phyloP scores from a whole-genome alignment of 2,113 vertebrate genomes.

The Entomyzon cyanotis region DNA sequence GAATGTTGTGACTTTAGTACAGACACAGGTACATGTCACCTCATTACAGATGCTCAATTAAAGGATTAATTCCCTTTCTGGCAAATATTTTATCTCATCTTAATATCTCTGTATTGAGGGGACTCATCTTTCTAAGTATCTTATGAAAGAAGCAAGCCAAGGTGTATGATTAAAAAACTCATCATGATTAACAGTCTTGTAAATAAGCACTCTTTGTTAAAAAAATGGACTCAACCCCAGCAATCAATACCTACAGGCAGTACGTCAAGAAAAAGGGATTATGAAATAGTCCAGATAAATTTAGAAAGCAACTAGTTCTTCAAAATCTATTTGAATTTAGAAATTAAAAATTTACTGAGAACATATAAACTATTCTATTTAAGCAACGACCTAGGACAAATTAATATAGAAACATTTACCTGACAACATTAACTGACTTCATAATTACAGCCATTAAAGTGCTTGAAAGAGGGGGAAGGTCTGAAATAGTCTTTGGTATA shows the following conservation, averaged over 20 bases:
- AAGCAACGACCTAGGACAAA: neutral
- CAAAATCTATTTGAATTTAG: neutral
- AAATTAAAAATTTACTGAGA: neutral
- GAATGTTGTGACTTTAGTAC: neutral
- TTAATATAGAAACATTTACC: conserved; percentile 70
- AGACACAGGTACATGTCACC: neutral
- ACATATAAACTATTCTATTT: neutral
- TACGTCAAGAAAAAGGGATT: neutral
- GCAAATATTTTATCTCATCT: neutral
- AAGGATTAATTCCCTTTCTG: neutral
- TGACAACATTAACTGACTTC: conserved; percentile 77
- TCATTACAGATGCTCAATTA: neutral
- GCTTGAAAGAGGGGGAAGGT: conserved; percentile 87
- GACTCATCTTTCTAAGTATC: neutral
- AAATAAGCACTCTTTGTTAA: neutral
- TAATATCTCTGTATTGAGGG: neutral
- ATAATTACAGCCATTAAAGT: conserved; percentile 78
- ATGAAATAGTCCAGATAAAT: neutral
- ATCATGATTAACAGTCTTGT: neutral
- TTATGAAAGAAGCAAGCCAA: neutral
- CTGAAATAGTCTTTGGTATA: conserved; percentile 73
- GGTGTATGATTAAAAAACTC: neutral
- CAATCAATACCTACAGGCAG: neutral
- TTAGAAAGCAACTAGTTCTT: neutral
- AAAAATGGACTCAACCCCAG: neutral